These are phyloP conservation scores for Hiodon tergisus DNA, from an alignment of 2,113 vertebrate species.

Conservation along the genomic window DNA sequence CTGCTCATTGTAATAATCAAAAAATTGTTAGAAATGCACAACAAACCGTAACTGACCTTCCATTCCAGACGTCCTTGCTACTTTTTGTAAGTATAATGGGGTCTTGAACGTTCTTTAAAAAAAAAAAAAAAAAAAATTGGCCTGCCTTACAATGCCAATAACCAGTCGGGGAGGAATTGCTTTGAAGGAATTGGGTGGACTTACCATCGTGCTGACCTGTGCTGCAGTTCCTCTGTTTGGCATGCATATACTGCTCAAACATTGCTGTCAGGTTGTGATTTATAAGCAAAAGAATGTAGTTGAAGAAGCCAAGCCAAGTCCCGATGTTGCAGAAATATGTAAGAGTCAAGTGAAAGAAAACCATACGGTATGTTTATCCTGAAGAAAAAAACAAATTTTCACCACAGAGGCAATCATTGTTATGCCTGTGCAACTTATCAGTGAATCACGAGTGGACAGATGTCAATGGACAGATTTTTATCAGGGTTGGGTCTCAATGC, in stretches of 20 bases:
- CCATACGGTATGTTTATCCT: neutral
- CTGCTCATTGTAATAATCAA: constrained; percentile 12
- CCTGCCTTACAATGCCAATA: neutral
- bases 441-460: no score
- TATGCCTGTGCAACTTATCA: no score
- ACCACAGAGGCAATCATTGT: no score
- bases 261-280: neutral
- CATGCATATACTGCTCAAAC: no score
- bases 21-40: constrained; percentile 16
- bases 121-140: neutral
- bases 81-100: neutral
- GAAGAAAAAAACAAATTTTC: no score
- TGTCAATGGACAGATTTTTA: no score
- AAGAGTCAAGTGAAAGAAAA: neutral
- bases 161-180: neutral
- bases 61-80: neutral
- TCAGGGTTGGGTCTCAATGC: no score
- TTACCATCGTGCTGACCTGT: no score
- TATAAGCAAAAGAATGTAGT: neutral
- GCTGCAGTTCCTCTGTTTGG: no score
- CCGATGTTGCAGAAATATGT: neutral
- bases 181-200: neutral
- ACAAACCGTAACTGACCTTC: neutral
- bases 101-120: neutral
- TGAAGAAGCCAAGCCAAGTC: neutral